Conservation (phyloP, 2,888 invertebrate genomes). For the Hyppa rectilinea region DNA sequence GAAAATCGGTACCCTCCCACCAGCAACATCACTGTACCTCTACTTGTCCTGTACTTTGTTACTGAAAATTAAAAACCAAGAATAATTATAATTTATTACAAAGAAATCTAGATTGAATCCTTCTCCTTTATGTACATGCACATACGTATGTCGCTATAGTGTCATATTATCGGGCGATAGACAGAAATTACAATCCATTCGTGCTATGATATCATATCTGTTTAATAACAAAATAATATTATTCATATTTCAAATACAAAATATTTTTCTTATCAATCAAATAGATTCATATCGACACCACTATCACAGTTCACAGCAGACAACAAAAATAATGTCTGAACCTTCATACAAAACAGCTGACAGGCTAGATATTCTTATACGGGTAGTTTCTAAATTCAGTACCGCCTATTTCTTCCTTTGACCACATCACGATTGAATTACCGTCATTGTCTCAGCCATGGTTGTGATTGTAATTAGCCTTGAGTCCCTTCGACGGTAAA, state of each 20-base stretch:
- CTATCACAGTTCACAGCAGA: background rate
- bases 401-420: too few species aligned
- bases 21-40: constrained; percentile 64
- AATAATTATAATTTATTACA: background rate
- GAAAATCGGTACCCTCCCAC: constrained; percentile 65
- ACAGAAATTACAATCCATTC: background rate
- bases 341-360: background rate
- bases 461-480: constrained; percentile 7
- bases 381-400: background rate
- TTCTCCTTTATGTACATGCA: background rate
- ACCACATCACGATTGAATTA: background rate
- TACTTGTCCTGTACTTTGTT: constrained; percentile 57
- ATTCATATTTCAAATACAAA: background rate
- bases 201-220: background rate
- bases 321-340: background rate
- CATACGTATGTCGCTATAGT: too few species aligned
- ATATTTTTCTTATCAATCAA: background rate
- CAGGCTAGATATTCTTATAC: background rate
- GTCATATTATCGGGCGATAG: background rate
- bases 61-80: constrained; percentile 44
- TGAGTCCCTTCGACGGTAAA: background rate
- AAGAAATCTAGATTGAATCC: background rate
- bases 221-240: constrained; percentile 3
- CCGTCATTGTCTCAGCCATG: background rate
- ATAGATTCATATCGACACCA: background rate